These are phyloP conservation scores for Scomber japonicus DNA, from an alignment of 2,113 vertebrate genomes.

Conservation along the genomic window DNA sequence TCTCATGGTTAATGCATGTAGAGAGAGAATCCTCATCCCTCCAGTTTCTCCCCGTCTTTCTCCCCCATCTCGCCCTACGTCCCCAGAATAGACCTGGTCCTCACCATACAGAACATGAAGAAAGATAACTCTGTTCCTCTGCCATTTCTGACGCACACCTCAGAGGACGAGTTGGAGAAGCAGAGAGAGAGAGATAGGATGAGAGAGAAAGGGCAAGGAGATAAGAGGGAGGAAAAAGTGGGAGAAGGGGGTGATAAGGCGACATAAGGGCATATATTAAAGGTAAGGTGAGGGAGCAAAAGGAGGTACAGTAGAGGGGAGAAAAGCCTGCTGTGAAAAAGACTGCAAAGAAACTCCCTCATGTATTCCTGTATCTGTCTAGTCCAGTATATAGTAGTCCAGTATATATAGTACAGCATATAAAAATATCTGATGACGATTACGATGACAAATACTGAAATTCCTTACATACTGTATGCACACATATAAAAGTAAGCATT, in stretches of 20 bases:
- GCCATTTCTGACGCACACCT: slow-evolving; percentile 20
- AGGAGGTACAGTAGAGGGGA: slow-evolving; percentile 1
- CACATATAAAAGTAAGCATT: too few species aligned
- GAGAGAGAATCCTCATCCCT: slow-evolving; percentile 52
- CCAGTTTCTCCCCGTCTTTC: slow-evolving; percentile 13
- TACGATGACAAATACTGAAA: not conserved
- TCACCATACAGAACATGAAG: slow-evolving; percentile 17
- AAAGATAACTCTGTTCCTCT: slow-evolving; percentile 40
- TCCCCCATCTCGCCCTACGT: slow-evolving; percentile 21
- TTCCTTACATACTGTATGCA: not conserved
- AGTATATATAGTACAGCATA: too few species aligned
- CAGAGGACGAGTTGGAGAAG: slow-evolving; percentile 28
- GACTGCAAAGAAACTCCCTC: not conserved
- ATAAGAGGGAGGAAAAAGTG: slow-evolving; percentile 12
- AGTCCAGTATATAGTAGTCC: not conserved
- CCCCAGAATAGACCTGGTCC: slow-evolving; percentile 56
- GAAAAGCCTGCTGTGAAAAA: slow-evolving; percentile 5
- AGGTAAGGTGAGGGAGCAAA: slow-evolving; percentile 1
- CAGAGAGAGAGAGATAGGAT: not conserved
- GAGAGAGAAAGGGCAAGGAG: slow-evolving; percentile 36
- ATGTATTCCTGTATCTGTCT: not conserved
- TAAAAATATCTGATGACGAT: too few species aligned
- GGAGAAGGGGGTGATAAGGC: slow-evolving; percentile 18
- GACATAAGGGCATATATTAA: slow-evolving; percentile 24
- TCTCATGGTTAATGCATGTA: slow-evolving; percentile 74